Evolutionary conservation across 2,797 vertebrate genomes (phyloP).

Genomic region (Danio choprae): DNA sequence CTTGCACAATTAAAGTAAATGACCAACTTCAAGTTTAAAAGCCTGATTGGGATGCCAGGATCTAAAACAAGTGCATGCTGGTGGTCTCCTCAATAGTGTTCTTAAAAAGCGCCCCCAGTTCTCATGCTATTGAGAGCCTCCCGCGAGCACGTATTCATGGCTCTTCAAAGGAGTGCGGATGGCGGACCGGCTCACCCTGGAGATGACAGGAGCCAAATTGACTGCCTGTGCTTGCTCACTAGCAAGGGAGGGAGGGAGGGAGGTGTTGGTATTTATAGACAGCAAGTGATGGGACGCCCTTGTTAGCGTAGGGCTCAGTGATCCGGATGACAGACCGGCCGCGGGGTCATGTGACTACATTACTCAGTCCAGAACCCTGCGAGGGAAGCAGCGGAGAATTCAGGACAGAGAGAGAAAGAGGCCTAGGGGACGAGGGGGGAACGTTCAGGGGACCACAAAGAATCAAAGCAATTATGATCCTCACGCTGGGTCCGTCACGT

Average conservation of each 20-base stretch:
- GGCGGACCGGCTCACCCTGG: slow-evolving; percentile 42
- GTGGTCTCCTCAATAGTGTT: slow-evolving; percentile 10
- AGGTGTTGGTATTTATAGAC: slow-evolving; percentile 80
- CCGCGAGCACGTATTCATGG: slow-evolving; percentile 31
- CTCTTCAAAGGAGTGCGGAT: slow-evolving; percentile 49
- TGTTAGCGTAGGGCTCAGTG: slow-evolving; percentile 76
- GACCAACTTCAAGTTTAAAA: neutral
- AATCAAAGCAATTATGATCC: slow-evolving; percentile 25
- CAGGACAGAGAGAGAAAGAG: slow-evolving; percentile 47
- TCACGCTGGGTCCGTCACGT: neutral
- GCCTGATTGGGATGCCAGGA: neutral
- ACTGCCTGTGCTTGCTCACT: slow-evolving; percentile 46
- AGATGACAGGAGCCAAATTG: slow-evolving; percentile 63
- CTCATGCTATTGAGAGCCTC: neutral
- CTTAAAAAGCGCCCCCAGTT: neutral
- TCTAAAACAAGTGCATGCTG: neutral
- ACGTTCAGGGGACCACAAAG: slow-evolving; percentile 32
- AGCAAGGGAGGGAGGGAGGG: slow-evolving; percentile 53
- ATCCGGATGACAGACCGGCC: slow-evolving; percentile 76
- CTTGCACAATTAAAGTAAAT: neutral
- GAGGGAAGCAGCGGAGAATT: slow-evolving; percentile 50
- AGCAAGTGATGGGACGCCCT: slow-evolving; percentile 81
- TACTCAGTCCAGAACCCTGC: slow-evolving; percentile 72
- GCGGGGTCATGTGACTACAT: slow-evolving; percentile 80
- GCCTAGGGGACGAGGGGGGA: slow-evolving; percentile 16